Percentiles rank a stretch among this genome's conserved stretches.
phyloP scores from a whole-genome alignment of 2,797 vertebrate species.

The Cichlasoma orientale region DNA sequence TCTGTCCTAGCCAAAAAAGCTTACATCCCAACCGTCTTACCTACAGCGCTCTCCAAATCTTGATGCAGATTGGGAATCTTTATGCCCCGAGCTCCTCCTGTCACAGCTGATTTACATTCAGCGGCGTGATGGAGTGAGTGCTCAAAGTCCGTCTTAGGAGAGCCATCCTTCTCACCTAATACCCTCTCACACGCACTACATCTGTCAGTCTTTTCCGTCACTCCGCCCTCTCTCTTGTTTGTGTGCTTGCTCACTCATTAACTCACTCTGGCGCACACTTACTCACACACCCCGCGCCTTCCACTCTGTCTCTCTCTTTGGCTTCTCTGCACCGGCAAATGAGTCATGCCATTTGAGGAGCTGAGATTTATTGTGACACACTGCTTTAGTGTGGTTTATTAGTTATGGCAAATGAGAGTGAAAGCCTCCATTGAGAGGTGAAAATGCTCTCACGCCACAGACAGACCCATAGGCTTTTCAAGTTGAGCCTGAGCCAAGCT shows the following conservation, averaged over 20 bases:
- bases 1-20: slow-evolving; percentile 56
- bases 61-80: slow-evolving; percentile 70
- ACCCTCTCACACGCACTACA: slow-evolving; percentile 42
- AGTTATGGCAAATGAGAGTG: slow-evolving; percentile 73
- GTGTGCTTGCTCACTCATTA: slow-evolving; percentile 58
- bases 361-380: slow-evolving; percentile 68
- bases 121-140: slow-evolving; percentile 63
- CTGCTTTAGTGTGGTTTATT: slow-evolving; percentile 68
- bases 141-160: slow-evolving; percentile 61
- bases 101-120: slow-evolving; percentile 75
- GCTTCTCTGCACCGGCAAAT: slow-evolving; percentile 45
- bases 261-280: slow-evolving; percentile 28
- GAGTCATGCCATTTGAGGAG: slow-evolving; percentile 64
- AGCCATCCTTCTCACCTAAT: slow-evolving; percentile 55
- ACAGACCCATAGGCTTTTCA: slow-evolving; percentile 56
- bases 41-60: slow-evolving; percentile 61
- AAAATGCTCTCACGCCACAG: slow-evolving; percentile 63
- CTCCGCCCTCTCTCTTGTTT: slow-evolving; percentile 51
- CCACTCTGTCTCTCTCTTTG: slow-evolving; percentile 31
- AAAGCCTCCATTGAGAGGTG: slow-evolving; percentile 60
- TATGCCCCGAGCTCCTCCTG: slow-evolving; percentile 65
- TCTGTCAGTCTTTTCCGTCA: slow-evolving; percentile 53
- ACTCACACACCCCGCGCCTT: slow-evolving; percentile 18
- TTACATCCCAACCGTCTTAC: slow-evolving; percentile 65
- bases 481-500: slow-evolving; percentile 66